Base-by-base conservation (phyloP, 2,888 invertebrate genomes). In the Auanema sp. region DNA sequence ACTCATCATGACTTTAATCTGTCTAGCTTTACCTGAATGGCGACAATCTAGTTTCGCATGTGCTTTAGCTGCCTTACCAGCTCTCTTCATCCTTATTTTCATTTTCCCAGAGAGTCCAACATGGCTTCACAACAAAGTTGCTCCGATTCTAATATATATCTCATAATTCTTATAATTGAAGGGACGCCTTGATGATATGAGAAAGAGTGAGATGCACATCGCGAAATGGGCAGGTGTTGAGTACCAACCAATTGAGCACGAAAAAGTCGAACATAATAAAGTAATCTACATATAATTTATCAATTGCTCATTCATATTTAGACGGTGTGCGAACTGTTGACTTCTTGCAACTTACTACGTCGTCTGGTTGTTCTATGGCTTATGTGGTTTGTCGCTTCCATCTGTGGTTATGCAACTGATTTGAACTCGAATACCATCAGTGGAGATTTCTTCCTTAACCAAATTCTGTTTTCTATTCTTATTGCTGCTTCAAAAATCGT, bases 81-180 rank as follows among this genome's bases (percentile, higher is more conserved):
- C 77, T 5, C 66, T 81, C 3, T 41, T 83, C 6, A 77, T 81
- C 47, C 65, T 82, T 12, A 50, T 79, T 18, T 81, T 82, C 59
- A 58, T 83, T n/a, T 76, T 82, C 54, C 82, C 82, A 8, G 82
- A 82, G 57, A 79, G 79, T 57, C 82, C 82, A 10, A 82, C 79
- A 2, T 82, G 82, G 81, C 76, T 82, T 14, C 79, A 82, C 50
- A 72, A 78, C 56, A 79, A 79, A 56, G 73, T 64, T 18, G 10
- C n/a, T 40, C 23, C 11, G 23, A 43, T 18, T 53, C 41, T 3
- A 11, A 23, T 50, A 4, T 14, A 14, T 16, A 18, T 14, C 1
- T 33, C 50, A 51, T 16, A 51, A 8, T 49, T 23, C 23, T 21
- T 21, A 11, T 10, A 12, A 12, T 21, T 58, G 18, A 24, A 71